Evolutionary conservation across 2,888 invertebrate species (phyloP), one percentile per base, ranked within the genome.

Genomic region (Heteromyza rotundicornis): DNA sequence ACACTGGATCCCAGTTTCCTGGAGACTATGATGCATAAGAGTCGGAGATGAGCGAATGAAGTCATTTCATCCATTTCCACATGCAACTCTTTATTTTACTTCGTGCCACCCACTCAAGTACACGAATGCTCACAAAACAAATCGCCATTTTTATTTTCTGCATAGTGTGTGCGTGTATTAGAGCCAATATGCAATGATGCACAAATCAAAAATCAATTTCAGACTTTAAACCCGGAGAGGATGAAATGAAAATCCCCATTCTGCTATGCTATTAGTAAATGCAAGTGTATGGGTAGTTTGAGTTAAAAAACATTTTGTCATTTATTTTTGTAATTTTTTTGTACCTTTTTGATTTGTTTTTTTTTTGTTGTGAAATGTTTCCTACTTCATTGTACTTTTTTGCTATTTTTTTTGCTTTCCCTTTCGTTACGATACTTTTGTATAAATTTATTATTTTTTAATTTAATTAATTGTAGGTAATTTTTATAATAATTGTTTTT

Each of bases 21-120:
- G 64, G 82, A 80, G 69, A 69, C 73, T 57, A 80, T 81, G 81
- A 79, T 81, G 76, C 76, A 79, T 63, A 68, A 73, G 65, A 67
- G 68, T 12, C 68, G 73, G 59, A 75, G 79, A 70, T 79, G 70
- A 72, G 68, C 47, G 56, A 19, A 47, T n/a, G n/a, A n/a, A n/a
- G n/a, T n/a, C n/a, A n/a, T n/a, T n/a, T n/a, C n/a, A n/a, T n/a
- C n/a, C n/a, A n/a, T n/a, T n/a, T n/a, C 47, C 47, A 5, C 5
- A 5, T 19, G 17, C 20, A 47, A 47, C 47, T 17, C 8, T 27
- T 27, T 7, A 2, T 2, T 40, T 5, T 47, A 19, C 47, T 47
- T 47, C 47, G 40, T 47, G 47, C 40, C 40, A 47, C 47, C 19
- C 20, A 14, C 20, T 3, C 8, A 17, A 47, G 7, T 47, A 5